Percentiles rank a stretch among this genome's conserved stretches.
Conservation (phyloP, 35 echinoderm and acorn worm species). For the Acanthaster planci region DNA sequence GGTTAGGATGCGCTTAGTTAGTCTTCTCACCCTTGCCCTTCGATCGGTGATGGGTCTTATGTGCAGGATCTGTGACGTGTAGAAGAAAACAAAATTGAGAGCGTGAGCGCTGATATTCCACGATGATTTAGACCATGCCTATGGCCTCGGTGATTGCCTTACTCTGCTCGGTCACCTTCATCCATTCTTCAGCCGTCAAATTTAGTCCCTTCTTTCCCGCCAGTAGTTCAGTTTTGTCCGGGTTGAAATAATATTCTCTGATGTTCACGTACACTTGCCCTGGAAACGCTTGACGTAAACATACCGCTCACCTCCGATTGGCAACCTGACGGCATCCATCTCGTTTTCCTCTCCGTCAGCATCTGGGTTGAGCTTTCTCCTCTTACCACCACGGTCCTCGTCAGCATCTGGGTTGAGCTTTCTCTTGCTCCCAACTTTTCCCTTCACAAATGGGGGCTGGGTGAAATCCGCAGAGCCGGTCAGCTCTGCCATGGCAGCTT, state of each 20-base stretch:
- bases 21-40: no score
- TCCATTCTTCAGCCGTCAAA: slow-evolving; percentile 25
- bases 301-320: slow-evolving; percentile 32
- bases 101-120: no score
- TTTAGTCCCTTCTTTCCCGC: slow-evolving; percentile 32
- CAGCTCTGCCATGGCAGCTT: not conserved
- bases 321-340: not conserved
- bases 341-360: not conserved
- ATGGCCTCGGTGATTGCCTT: no score
- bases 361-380: not conserved
- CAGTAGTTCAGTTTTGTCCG: not conserved
- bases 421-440: not conserved
- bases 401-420: not conserved
- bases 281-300: not conserved
- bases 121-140: no score
- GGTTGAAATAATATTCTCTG: slow-evolving; percentile 11
- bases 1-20: no score
- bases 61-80: no score
- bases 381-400: not conserved
- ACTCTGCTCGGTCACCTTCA: no score
- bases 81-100: no score
- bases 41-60: no score
- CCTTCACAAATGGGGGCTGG: not conserved
- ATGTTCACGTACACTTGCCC: not conserved
- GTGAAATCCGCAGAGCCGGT: not conserved